Evolutionary conservation across 2,797 vertebrate species (phyloP).

Genomic region (Austrolebias charrua): DNA sequence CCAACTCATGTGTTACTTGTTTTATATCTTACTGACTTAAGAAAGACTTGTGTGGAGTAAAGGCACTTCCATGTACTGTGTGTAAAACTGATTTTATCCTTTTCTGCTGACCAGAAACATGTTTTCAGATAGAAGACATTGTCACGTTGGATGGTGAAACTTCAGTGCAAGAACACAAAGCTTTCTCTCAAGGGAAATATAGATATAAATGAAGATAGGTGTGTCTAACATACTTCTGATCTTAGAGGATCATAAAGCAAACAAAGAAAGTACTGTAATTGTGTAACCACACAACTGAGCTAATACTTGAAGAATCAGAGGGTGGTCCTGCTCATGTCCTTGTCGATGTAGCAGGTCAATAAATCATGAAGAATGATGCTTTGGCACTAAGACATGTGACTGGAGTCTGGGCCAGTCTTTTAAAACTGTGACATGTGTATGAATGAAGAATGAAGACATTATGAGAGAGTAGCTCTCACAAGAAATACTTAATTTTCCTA

Average conservation of each 20-base stretch:
- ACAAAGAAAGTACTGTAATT: neutral
- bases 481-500: constrained; percentile 36
- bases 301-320: too few species aligned
- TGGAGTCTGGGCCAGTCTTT: constrained; percentile 27
- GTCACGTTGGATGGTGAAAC: constrained; percentile 11
- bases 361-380: constrained; percentile 14
- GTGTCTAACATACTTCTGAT: constrained; percentile 11
- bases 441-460: constrained; percentile 23
- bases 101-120: constrained; percentile 43
- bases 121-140: constrained; percentile 33
- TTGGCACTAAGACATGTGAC: constrained; percentile 11
- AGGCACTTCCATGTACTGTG: constrained; percentile 15
- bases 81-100: constrained; percentile 48
- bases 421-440: constrained; percentile 24
- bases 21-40: constrained; percentile 42
- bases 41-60: constrained; percentile 17
- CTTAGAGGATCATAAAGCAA: constrained; percentile 7
- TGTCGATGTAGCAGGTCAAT: constrained; percentile 11
- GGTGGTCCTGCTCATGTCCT: neutral
- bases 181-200: neutral
- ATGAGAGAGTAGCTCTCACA: constrained; percentile 34
- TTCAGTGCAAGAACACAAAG: constrained; percentile 16
- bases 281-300: too few species aligned
- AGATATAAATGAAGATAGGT: constrained; percentile 19
- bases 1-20: constrained; percentile 26